Evolutionary conservation across 2,888 invertebrate genomes (phyloP), one percentile per base, ranked within the genome.

Genomic region (Geotrupes spiniger): DNA sequence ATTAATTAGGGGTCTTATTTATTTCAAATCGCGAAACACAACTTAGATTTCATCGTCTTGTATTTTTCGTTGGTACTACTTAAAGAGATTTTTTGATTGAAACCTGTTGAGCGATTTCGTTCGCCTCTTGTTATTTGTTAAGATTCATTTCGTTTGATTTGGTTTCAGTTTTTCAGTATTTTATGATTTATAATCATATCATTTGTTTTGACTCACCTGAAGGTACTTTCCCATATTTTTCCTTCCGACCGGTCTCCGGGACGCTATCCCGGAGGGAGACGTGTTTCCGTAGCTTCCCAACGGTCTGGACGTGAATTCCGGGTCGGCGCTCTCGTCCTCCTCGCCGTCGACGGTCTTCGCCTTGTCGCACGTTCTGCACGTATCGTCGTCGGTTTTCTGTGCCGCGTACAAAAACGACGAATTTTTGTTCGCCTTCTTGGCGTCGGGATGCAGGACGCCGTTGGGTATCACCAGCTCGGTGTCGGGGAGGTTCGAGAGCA

Each of bases 401-500:
- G 26, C 36, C 25, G 11, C 26, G 31, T 50, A 42, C 28, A 46
- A 41, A 41, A 53, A 53, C 14, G 43, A 49, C 29, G 33, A 50
- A 31, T 44, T 49, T 26, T 29, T 41, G 17, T 17, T 38, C 47
- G 51, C 28, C 41, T 51, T 46, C 40, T 48, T 49, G 14, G 17
- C 38, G 16, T 43, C 48, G 10, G 21, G 28, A 9, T 16, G 16
- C 21, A n/a, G n/a, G 15, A 16, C 39, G 21, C 26, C 17, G 36
- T 36, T 38, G 26, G 46, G 36, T 25, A 51, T 51, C 39, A 72
- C 68, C 49, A 73, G 55, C 46, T 74, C 73, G 5, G 62, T 63
- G 49, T 74, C 74, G 2, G 77, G 77, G 6, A 78, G 70, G 57
- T 79, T 77, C 16, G 77, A 76, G 51, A 79, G 71, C 60, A 80